A percentile compares a stretch with the other conserved stretches of the same genome.
Conservation (phyloP, 2,113 vertebrate genomes). For the Rousettus leschenaultii region DNA sequence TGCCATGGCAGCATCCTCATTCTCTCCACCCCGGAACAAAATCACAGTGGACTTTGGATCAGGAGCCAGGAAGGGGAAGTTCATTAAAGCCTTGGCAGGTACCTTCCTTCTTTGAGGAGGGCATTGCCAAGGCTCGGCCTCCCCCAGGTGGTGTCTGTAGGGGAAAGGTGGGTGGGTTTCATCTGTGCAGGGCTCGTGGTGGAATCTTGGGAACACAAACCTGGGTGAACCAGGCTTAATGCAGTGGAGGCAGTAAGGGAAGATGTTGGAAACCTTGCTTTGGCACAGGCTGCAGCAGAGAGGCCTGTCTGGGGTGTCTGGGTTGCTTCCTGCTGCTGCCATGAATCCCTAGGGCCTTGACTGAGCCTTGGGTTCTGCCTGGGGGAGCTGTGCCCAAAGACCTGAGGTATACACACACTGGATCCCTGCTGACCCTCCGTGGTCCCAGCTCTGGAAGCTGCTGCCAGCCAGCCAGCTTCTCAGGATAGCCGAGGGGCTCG, state of each 20-base stretch:
- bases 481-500: accelerated
- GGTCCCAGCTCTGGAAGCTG: background rate
- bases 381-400: background rate
- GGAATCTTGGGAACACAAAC: background rate
- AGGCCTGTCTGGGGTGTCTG: background rate
- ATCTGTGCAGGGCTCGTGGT: background rate
- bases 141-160: background rate
- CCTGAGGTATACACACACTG: background rate
- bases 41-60: background rate
- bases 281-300: accelerated
- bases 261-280: too few relatives aligned
- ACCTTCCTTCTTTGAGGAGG: background rate
- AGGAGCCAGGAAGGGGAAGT: background rate
- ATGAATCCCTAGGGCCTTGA: background rate
- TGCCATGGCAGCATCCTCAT: background rate
- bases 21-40: background rate
- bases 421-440: background rate
- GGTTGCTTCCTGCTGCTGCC: background rate
- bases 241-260: background rate
- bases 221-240: background rate
- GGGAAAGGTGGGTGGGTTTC: background rate
- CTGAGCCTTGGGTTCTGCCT: background rate
- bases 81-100: background rate
- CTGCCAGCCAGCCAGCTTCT: background rate
- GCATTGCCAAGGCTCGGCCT: background rate